A percentile compares a stretch with the other conserved stretches of the same genome.
These are phyloP conservation scores for Ophion obscuratus DNA, from an alignment of 2,888 invertebrate species.

Conservation along the genomic window DNA sequence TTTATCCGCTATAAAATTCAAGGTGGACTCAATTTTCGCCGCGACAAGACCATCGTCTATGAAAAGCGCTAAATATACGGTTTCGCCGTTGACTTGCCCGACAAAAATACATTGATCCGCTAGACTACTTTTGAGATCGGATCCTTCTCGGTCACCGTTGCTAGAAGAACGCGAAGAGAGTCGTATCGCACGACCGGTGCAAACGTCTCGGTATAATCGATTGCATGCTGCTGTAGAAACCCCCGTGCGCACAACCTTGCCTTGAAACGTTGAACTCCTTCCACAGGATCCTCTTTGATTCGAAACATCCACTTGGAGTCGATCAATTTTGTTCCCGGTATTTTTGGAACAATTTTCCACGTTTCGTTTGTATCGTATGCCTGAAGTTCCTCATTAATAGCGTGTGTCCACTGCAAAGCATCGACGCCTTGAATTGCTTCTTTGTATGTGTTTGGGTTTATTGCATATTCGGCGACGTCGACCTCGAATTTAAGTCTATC, in stretches of 20 bases:
- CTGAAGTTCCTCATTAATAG: no score
- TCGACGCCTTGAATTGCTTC: constrained; percentile 4
- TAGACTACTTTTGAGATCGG: no score
- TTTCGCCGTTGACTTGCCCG: no score
- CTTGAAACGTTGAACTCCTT: constrained; percentile 68
- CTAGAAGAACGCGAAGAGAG: constrained; percentile 58
- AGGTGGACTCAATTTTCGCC: no score
- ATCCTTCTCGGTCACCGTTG: no score
- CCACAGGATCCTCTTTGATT: constrained; percentile 10
- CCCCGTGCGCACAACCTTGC: constrained; percentile 72
- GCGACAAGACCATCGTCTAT: no score
- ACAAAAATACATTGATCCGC: no score
- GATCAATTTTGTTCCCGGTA: constrained; percentile 21
- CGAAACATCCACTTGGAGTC: constrained; percentile 55
- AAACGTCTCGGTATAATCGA: constrained; percentile 67
- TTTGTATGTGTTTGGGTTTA: not conserved
- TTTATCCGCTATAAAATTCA: no score
- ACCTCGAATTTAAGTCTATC: not conserved
- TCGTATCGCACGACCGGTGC: constrained; percentile 63
- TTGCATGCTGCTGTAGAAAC: constrained; percentile 65
- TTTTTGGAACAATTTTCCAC: constrained; percentile 34
- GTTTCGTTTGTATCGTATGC: constrained; percentile 29
- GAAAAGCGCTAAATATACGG: no score
- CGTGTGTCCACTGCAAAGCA: no score
- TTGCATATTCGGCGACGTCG: not conserved